These are phyloP conservation scores for Scolopax bukidnonensis DNA, from an alignment of 2,797 vertebrate species.

Conservation along the genomic window DNA sequence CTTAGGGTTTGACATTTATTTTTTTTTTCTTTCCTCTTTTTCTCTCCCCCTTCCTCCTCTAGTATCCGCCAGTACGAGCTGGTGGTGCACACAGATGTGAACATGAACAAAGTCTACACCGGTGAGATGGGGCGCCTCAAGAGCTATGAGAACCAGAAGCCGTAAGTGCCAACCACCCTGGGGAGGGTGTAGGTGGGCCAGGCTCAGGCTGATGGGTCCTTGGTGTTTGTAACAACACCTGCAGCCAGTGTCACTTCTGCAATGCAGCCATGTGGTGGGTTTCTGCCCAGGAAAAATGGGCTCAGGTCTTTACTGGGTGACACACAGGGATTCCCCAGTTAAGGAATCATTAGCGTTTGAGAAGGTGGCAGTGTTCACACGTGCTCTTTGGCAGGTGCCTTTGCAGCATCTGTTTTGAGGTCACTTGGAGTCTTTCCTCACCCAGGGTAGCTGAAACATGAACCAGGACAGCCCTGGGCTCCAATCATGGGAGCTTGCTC, in stretches of 20 bases:
- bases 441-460: neutral
- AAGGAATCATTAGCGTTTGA: neutral
- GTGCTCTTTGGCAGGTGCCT: neutral
- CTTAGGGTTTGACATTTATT: neutral
- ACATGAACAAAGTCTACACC: slow-evolving; percentile 87
- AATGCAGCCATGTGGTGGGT: neutral
- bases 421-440: neutral
- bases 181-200: fast-evolving
- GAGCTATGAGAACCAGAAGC: slow-evolving; percentile 96
- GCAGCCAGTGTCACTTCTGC: neutral
- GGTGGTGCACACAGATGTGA: slow-evolving; percentile 86
- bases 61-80: slow-evolving; percentile 98
- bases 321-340: neutral
- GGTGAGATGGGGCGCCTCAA: slow-evolving; percentile 95
- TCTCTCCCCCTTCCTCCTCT: neutral
- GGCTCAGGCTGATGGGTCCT: neutral
- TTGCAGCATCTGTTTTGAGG: neutral
- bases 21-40: neutral
- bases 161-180: slow-evolving; percentile 81
- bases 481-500: neutral
- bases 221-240: fast-evolving
- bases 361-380: fast-evolving
- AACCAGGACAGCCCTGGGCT: neutral
- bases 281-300: neutral
- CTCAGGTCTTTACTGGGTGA: neutral